phyloP scores from a whole-genome alignment of 1,140 invertebrate species.

The Brachionus plicatilis region DNA sequence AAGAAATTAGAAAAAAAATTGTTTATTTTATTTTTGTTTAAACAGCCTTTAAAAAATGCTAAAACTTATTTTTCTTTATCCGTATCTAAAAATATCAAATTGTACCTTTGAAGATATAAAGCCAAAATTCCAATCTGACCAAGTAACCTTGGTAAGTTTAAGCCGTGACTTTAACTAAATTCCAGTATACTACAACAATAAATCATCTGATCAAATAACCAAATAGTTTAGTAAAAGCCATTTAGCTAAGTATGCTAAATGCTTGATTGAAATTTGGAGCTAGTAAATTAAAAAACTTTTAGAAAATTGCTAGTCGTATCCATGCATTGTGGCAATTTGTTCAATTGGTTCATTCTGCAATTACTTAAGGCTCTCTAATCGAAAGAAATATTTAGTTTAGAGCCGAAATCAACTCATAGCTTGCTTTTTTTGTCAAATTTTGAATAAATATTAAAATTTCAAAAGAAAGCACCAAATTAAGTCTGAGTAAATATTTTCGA shows the following conservation, averaged over 20 bases:
- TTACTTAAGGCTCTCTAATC: not conserved
- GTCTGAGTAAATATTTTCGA: conserved; percentile 28
- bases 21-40: too few relatives aligned
- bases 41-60: too few relatives aligned
- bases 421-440: not conserved
- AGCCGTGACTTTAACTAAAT: too few relatives aligned
- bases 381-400: conserved; percentile 12
- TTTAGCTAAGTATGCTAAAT: not conserved
- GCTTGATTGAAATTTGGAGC: not conserved
- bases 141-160: too few relatives aligned
- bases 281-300: not conserved
- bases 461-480: not conserved
- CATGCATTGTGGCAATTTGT: conserved; percentile 10
- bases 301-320: not conserved
- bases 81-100: too few relatives aligned
- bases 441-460: conserved; percentile 29
- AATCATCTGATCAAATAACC: too few relatives aligned
- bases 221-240: not conserved
- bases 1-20: too few relatives aligned
- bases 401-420: not conserved
- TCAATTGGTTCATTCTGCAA: not conserved
- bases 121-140: too few relatives aligned
- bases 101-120: too few relatives aligned
- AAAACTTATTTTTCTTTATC: too few relatives aligned
- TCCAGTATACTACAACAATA: too few relatives aligned